These are phyloP conservation scores for Campopleginae sp. DNA, from an alignment of 2,888 invertebrate genomes.

Conservation along the genomic window DNA sequence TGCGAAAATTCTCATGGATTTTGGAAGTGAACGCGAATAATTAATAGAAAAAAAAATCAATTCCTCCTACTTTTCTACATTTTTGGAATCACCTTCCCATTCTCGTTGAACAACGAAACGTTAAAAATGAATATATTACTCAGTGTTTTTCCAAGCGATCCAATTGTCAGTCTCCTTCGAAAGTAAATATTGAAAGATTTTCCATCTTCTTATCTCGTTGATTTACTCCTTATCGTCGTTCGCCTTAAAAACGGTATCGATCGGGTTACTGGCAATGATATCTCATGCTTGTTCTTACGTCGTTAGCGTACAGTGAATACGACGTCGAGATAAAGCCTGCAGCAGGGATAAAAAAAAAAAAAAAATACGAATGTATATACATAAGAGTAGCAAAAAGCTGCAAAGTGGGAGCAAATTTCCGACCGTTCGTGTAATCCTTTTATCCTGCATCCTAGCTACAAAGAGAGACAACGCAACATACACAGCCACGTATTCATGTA, in stretches of 20 bases:
- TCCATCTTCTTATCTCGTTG: neutral
- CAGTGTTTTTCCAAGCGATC: too few relatives aligned
- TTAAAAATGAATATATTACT: too few relatives aligned
- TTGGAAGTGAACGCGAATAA: too few relatives aligned
- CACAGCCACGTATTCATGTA: neutral
- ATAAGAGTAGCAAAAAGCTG: constrained; percentile 38
- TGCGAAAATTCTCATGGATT: too few relatives aligned
- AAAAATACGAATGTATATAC: constrained; percentile 11
- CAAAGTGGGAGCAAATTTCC: constrained; percentile 64
- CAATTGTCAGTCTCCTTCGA: too few relatives aligned
- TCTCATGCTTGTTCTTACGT: neutral
- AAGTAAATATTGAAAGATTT: neutral
- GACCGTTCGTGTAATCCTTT: constrained; percentile 63
- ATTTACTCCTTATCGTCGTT: neutral
- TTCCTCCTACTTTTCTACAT: too few relatives aligned
- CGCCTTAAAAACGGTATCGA: neutral
- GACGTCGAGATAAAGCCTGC: constrained; percentile 12
- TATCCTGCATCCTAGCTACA: constrained; percentile 50
- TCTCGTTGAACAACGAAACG: too few relatives aligned
- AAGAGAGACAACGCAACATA: neutral
- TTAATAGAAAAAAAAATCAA: too few relatives aligned
- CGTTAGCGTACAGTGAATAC: neutral
- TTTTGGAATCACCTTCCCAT: too few relatives aligned
- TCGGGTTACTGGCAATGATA: neutral
- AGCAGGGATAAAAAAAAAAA: constrained; percentile 1